A percentile compares a stretch with the other conserved stretches of the same genome.
Conservation (phyloP, 1,140 invertebrate genomes). For the Amphibalanus amphitrite region DNA sequence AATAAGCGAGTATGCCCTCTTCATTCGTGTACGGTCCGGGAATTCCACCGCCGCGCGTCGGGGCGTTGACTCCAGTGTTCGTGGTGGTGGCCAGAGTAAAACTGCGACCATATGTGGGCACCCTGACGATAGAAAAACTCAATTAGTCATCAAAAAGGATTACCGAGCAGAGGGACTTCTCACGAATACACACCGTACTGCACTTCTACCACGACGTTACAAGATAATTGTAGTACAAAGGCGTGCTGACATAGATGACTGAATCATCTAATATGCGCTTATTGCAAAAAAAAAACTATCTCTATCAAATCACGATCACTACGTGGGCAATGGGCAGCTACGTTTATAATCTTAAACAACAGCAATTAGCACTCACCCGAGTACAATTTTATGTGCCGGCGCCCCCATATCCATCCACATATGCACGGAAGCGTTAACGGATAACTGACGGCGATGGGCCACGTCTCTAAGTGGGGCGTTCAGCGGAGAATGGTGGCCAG, state of each 20-base stretch:
- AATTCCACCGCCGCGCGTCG: constrained; percentile 71
- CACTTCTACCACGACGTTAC: no score
- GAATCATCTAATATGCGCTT: no score
- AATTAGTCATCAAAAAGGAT: no score
- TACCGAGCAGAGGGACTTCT: no score
- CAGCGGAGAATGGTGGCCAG: constrained; percentile 11
- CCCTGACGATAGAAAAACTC: constrained; percentile 22
- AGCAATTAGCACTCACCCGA: constrained; percentile 42
- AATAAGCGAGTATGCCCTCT: constrained; percentile 81
- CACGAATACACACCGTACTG: no score
- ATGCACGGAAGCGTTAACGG: constrained; percentile 36
- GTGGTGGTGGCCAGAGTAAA: constrained; percentile 68
- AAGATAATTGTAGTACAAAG: no score
- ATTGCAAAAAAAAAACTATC: no score
- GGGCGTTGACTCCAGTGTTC: constrained; percentile 60
- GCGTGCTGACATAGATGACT: no score
- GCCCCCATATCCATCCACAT: constrained; percentile 57
- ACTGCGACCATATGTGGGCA: constrained; percentile 87
- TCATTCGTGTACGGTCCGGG: constrained; percentile 86
- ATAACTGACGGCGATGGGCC: no score
- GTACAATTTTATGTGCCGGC: constrained; percentile 85
- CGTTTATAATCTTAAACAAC: no score
- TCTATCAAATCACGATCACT: no score
- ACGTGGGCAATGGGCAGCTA: no score
- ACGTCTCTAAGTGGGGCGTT: constrained; percentile 63